Conservation (phyloP, 2,113 vertebrate genomes). For the Cololabis saira region DNA sequence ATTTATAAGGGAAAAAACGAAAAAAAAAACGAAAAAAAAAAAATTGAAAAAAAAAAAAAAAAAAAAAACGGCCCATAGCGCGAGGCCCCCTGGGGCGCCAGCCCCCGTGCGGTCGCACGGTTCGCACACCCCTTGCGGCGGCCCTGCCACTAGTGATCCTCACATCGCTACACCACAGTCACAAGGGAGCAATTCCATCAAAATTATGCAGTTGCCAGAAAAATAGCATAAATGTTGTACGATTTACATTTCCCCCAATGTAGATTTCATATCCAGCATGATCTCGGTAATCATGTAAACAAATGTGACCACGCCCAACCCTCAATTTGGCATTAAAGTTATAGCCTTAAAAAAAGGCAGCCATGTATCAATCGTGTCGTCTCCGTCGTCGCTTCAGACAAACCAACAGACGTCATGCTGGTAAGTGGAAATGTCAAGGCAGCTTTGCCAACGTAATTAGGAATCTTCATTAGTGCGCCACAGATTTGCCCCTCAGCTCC, state of each 20-base stretch:
- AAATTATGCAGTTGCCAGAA: constrained; percentile 7
- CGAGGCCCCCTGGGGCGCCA: too few species aligned
- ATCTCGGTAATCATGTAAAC: constrained; percentile 11
- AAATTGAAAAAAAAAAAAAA: too few species aligned
- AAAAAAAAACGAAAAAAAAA: too few species aligned
- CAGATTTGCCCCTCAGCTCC: background rate
- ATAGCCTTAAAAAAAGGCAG: constrained; percentile 7
- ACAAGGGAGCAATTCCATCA: constrained; percentile 2
- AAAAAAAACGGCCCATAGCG: too few species aligned
- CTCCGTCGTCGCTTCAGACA: constrained; percentile 14
- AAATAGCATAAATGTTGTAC: constrained; percentile 9
- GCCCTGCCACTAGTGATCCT: too few species aligned
- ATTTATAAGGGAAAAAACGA: too few species aligned
- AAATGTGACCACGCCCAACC: background rate
- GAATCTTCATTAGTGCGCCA: constrained; percentile 3
- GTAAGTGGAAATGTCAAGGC: constrained; percentile 38
- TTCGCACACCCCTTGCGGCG: too few species aligned
- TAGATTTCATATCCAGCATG: constrained; percentile 10
- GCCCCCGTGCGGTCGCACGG: too few species aligned
- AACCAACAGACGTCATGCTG: constrained; percentile 29
- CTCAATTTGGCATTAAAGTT: constrained; percentile 10
- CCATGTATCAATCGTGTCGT: constrained; percentile 13
- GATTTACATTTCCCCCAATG: constrained; percentile 17
- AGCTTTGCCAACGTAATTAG: constrained; percentile 36
- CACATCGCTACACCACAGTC: constrained; percentile 3